Evolutionary conservation across 2,888 invertebrate species (phyloP).

Genomic region (Torymus aiolomorphi): DNA sequence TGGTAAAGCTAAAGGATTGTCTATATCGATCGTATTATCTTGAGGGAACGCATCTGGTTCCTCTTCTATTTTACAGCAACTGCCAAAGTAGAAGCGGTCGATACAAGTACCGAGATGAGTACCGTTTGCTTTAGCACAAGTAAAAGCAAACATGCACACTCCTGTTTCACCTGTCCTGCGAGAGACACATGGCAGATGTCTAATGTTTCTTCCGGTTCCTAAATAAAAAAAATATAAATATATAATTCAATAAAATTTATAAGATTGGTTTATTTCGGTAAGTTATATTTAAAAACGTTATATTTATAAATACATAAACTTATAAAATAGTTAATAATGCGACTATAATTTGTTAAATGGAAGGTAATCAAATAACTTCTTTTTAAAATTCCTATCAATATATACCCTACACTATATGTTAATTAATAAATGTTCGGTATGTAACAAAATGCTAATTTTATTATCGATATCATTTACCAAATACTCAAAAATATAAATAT

Average conservation of each 20-base stretch:
- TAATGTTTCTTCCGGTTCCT: constrained; percentile 91
- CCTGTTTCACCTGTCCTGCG: constrained; percentile 87
- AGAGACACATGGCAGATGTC: constrained; percentile 91
- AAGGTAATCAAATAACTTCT: no score
- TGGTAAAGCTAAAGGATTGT: constrained; percentile 60
- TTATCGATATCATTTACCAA: no score
- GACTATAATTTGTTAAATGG: no score
- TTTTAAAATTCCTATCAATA: no score
- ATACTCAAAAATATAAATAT: no score
- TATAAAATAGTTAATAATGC: no score
- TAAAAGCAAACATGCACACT: constrained; percentile 95
- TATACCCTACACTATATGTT: no score
- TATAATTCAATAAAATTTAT: not conserved
- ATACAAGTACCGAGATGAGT: constrained; percentile 94
- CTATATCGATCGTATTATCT: constrained; percentile 82
- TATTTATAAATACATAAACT: no score
- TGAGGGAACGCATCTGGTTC: constrained; percentile 77
- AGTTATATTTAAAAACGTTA: no score
- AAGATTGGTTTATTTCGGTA: not conserved
- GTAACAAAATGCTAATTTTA: no score
- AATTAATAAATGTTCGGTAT: no score
- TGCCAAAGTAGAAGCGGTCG: constrained; percentile 94
- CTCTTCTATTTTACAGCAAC: constrained; percentile 86
- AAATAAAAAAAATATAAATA: constrained; percentile 70
- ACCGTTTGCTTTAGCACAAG: constrained; percentile 92